Percentiles rank a stretch among this genome's conserved stretches.
Evolutionary conservation across 2,113 vertebrate species (phyloP).

Genomic region (Daphoenositta chrysoptera): DNA sequence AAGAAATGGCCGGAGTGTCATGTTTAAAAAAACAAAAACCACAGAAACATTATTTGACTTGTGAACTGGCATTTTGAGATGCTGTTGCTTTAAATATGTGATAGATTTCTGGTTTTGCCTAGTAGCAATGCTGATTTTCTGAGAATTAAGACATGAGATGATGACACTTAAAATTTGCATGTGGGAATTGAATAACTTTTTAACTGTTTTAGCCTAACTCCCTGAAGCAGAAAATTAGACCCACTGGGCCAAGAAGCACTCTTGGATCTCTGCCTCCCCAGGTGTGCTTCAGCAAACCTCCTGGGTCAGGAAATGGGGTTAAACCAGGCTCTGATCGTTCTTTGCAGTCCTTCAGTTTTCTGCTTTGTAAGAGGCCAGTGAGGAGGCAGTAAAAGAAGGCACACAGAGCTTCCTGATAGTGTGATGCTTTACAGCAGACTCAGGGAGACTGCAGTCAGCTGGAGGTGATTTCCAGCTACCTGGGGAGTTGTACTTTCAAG

Average conservation of each 20-base stretch:
- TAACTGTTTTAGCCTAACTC: background rate
- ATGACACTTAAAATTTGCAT: background rate
- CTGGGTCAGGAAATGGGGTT: background rate
- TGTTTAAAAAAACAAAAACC: background rate
- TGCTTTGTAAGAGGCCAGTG: background rate
- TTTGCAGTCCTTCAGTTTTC: background rate
- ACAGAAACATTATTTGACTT: background rate
- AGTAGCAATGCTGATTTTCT: background rate
- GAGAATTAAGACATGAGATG: background rate
- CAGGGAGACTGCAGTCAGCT: background rate
- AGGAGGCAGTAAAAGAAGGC: background rate
- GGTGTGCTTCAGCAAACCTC: background rate
- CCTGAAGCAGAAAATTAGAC: background rate
- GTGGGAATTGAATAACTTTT: background rate
- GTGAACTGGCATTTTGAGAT: background rate
- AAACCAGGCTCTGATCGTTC: background rate
- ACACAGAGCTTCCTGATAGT: rapidly evolving
- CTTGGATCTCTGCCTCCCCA: background rate
- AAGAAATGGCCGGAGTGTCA: background rate
- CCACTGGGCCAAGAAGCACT: background rate
- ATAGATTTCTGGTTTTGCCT: background rate
- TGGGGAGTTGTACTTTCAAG: background rate
- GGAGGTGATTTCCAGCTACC: background rate
- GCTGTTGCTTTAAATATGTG: background rate
- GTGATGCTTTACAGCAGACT: background rate